Conservation (phyloP, 2,797 vertebrate genomes). For the Lemur catta region DNA sequence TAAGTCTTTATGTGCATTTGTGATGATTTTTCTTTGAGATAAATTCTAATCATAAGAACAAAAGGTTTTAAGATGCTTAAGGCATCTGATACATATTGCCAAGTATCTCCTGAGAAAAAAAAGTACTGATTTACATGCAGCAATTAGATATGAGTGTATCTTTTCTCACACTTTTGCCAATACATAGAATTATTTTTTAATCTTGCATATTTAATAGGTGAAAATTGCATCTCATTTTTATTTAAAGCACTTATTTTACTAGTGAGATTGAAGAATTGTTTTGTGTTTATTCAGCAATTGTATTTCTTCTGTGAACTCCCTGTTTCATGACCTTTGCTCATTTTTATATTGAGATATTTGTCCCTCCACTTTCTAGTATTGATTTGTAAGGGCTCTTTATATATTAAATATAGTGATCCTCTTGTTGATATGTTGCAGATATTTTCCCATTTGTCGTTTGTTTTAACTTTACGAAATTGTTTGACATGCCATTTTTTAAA, state of each 20-base stretch:
- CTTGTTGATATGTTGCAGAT: not conserved
- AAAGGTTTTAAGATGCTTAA: not conserved
- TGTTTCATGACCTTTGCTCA: not conserved
- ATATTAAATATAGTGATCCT: not conserved
- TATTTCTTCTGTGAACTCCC: not conserved
- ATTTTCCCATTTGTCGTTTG: not conserved
- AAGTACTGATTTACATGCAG: not conserved
- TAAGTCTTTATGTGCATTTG: conserved; percentile 1
- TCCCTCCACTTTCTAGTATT: not conserved
- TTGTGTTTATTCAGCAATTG: conserved; percentile 28
- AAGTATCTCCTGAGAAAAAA: not conserved
- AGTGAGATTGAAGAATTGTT: not conserved
- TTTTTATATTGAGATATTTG: not conserved
- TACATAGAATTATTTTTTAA: conserved; percentile 7
- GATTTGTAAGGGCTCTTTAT: not conserved
- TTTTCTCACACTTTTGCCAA: not conserved
- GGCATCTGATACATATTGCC: not conserved
- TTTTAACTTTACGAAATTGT: conserved; percentile 1
- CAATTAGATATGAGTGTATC: not conserved
- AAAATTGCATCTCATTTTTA: not conserved
- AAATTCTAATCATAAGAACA: not conserved
- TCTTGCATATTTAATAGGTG: not conserved
- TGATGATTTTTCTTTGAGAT: not conserved
- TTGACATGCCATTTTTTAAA: not conserved
- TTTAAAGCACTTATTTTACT: not conserved